Evolutionary conservation across 2,888 invertebrate genomes (phyloP), one percentile per base, ranked within the genome.

Genomic region (Synanthedon formicaeformis): DNA sequence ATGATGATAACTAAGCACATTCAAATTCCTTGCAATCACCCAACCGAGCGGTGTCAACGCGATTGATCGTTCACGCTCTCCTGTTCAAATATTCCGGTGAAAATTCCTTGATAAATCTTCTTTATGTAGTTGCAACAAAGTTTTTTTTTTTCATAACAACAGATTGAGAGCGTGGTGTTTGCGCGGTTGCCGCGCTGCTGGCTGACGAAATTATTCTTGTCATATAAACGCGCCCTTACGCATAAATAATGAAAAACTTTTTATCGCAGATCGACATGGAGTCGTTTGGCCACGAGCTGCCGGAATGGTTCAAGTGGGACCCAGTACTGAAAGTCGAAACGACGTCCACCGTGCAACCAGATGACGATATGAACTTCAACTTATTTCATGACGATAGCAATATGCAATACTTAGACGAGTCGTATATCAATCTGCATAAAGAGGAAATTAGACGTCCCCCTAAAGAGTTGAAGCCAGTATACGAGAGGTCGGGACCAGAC

Each of bases 221-320:
- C 23, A 23, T 23, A 23, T 23, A 23, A 23, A 23, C 23, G 23
- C 23, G 5, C 23, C 23, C 23, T 23, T 5, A 34, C 34, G 1
- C 2, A 49, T 49, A 10, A 18, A 18, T 49, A 49, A 49, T 49
- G 11, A 49, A n/a, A 14, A 49, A 49, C 49, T 49, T 49, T 45
- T 49, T 49, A 49, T 49, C 49, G 16, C 74, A 87, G 87, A 81
- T 86, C 60, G 85, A 87, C 56, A 78, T 81, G 67, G 85, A 84
- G 41, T 73, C 78, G n/a, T 71, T 81, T 55, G 65, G 68, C 50
- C 78, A 86, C 64, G 79, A 78, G 60, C 59, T 87, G 50, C 87
- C 86, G 2, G 70, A 72, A 40, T 83, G 85, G 85, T 87, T 87
- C 64, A 85, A 85, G 67, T 87, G 86, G 86, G 87, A 87, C 56